phyloP scores from a whole-genome alignment of 2,113 vertebrate genomes.

The Dryoscopus gambensis region DNA sequence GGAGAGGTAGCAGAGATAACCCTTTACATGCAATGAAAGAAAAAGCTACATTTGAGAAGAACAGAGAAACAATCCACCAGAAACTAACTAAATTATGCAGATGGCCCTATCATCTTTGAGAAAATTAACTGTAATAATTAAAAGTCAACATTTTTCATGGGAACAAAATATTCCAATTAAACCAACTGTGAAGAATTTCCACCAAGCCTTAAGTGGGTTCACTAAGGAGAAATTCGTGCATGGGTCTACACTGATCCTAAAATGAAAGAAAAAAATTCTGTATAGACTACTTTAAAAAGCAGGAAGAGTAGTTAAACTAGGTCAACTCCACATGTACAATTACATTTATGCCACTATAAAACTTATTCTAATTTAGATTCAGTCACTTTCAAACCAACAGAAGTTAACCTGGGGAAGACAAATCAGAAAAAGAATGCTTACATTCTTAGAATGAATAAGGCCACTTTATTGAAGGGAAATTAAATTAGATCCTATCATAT shows the following conservation, averaged over 20 bases:
- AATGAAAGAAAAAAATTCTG: background rate
- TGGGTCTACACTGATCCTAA: background rate
- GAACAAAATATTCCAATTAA: background rate
- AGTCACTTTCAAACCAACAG: background rate
- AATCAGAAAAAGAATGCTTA: background rate
- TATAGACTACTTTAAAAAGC: background rate
- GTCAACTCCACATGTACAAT: background rate
- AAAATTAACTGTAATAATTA: background rate
- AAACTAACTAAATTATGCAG: background rate
- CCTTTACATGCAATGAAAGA: background rate
- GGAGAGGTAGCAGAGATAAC: background rate
- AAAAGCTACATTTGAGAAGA: background rate
- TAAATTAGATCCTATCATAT: background rate
- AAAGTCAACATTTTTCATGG: background rate
- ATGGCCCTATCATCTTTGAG: background rate
- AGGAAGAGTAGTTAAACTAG: background rate
- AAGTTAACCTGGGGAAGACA: background rate
- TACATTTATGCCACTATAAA: background rate
- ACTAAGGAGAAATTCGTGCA: background rate
- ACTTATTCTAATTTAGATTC: background rate
- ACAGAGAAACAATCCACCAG: background rate
- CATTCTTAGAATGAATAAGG: background rate
- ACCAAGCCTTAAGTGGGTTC: background rate
- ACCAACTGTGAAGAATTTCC: background rate
- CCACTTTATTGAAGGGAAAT: background rate